Evolutionary conservation across 2,113 vertebrate species (phyloP).

Genomic region (Salvator merianae): DNA sequence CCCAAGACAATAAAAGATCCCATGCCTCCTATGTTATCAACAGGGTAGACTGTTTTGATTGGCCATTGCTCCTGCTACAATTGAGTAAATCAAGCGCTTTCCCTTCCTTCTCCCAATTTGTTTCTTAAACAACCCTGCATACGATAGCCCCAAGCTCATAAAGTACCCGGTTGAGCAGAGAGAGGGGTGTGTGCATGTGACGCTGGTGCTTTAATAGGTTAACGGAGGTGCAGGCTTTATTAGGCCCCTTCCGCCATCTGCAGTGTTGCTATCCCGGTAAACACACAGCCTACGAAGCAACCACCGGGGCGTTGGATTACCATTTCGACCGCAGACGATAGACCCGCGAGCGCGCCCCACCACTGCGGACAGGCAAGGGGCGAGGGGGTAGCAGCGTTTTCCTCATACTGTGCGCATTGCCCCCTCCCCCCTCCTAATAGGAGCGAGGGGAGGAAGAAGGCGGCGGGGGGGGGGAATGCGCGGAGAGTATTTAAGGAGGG

Average conservation of each 20-base stretch:
- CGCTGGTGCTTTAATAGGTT: background rate
- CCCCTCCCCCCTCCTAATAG: too few species aligned
- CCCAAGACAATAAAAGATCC: background rate
- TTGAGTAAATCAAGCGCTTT: background rate
- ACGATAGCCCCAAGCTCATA: conserved; percentile 4
- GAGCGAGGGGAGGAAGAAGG: rapidly evolving
- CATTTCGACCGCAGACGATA: too few species aligned
- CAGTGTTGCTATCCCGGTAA: background rate
- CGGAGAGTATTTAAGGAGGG: too few species aligned
- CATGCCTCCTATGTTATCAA: background rate
- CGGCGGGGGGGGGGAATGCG: too few species aligned
- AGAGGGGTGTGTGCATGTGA: background rate
- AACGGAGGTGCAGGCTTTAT: rapidly evolving
- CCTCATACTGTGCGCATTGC: too few species aligned
- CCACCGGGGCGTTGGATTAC: rapidly evolving
- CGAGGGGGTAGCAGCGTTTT: background rate
- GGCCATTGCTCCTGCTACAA: background rate
- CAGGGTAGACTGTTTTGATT: background rate
- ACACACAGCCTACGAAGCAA: background rate
- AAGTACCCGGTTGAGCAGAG: background rate
- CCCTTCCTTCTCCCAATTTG: background rate
- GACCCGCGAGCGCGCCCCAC: too few species aligned
- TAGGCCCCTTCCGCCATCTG: background rate
- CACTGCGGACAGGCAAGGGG: background rate
- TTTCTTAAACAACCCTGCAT: background rate